Evolutionary conservation across 2,113 vertebrate genomes (phyloP), one percentile per base, ranked within the genome.

Genomic region (Ictalurus furcatus): DNA sequence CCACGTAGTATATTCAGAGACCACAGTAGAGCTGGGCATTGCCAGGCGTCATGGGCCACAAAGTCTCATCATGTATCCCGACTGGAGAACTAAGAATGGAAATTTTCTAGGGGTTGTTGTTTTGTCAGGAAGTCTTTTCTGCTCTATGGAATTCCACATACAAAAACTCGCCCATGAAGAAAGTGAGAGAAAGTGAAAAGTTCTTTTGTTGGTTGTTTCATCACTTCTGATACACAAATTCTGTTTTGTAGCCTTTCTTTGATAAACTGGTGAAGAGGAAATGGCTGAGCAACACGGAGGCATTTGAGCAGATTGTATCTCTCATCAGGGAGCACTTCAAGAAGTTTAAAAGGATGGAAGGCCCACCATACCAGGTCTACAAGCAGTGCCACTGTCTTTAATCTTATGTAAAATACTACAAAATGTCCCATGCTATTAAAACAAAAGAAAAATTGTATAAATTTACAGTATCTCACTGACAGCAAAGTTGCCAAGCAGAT

Each of bases 211-310:
- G 16, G 17, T 61, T 67, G 30, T 67, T 37, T 81, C 84, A 56
- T 87, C 30, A 88, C 0, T 14, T 23, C 37, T 87, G 65, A 89
- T 83, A 13, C 6, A 61, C 23, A 9, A 13, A 54, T 84, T 79
- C 37, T 87, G n/a, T 78, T 34, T 59, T 6, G 1, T 92, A 98
- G 97, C 97, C 96, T 0, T 94, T 96, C 90, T 98, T 97, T 25
- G 95, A 95, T 84, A 97, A 97, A 8, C 94, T 99, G 92, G 97
- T 98, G 94, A 97, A 97, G 92, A 94, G 96, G 88, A 97, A 97
- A 91, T 99, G 97, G 98, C 92, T 98, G 89, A 96, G 83, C 85
- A 97, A 96, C 94, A 89, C 96, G 0, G 97, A 97, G n/a, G 94
- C 97, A 0, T 97, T 96, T n/a, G 97, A 98, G 4, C 89, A 97